A percentile compares a stretch with the other conserved stretches of the same genome.
Evolutionary conservation across 2,888 invertebrate genomes (phyloP).

Genomic region (Tuberolachnus salignus): DNA sequence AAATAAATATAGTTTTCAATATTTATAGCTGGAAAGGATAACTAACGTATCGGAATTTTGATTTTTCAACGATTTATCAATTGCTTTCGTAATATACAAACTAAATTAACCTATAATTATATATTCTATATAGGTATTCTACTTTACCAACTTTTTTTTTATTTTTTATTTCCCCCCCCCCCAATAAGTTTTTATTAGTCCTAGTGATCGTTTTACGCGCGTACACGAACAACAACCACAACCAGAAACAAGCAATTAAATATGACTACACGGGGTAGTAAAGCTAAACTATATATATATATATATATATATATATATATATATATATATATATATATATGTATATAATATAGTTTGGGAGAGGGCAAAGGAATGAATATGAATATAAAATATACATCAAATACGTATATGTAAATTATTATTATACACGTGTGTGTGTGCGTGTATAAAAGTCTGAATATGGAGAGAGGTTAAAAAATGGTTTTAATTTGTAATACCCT

Average conservation of each 20-base stretch:
- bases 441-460: not conserved
- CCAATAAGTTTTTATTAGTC: too few species aligned
- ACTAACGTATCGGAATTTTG: too few species aligned
- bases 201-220: not conserved
- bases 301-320: too few species aligned
- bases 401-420: not conserved
- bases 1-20: too few species aligned
- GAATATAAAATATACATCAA: too few species aligned
- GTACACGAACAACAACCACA: not conserved
- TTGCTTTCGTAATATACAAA: too few species aligned
- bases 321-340: not conserved
- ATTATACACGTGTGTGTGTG: not conserved
- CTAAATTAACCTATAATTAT: too few species aligned
- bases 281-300: not conserved
- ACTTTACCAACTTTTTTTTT: too few species aligned
- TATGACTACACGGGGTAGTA: conserved; percentile 1
- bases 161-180: too few species aligned
- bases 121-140: too few species aligned
- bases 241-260: conserved; percentile 38
- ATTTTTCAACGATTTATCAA: too few species aligned
- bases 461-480: conserved; percentile 36
- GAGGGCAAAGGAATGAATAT: conserved; percentile 10
- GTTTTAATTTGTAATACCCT: conserved; percentile 51
- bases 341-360: not conserved
- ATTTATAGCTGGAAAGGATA: too few species aligned